Conservation (phyloP, 1,140 invertebrate species). For the Calosoma granatense region DNA sequence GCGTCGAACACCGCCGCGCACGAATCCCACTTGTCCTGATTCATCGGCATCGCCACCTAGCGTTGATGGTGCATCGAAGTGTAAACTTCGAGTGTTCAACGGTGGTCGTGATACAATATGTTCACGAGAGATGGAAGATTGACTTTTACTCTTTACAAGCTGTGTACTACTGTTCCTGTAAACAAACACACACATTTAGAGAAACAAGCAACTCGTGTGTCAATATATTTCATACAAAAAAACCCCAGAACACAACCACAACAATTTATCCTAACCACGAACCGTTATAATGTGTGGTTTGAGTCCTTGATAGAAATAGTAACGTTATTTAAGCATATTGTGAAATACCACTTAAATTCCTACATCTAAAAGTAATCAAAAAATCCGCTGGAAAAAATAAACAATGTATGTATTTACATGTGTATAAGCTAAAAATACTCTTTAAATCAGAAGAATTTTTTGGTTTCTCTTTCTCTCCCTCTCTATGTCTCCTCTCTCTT, state of each 20-base stretch:
- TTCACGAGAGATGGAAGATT: neutral
- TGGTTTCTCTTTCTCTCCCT: too few relatives aligned
- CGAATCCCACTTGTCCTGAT: neutral
- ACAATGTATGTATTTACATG: too few relatives aligned
- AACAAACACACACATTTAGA: neutral
- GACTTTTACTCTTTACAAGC: neutral
- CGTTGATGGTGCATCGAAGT: neutral
- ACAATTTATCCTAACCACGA: neutral
- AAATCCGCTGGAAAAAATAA: too few relatives aligned
- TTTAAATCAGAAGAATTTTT: too few relatives aligned
- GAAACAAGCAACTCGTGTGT: neutral
- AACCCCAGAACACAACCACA: neutral
- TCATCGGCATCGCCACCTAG: neutral
- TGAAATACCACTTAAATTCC: neutral
- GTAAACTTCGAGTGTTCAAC: neutral
- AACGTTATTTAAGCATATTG: too few relatives aligned
- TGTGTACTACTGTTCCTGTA: neutral
- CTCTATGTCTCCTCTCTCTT: too few relatives aligned
- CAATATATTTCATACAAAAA: neutral
- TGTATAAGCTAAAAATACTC: too few relatives aligned
- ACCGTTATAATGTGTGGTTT: neutral
- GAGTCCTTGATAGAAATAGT: too few relatives aligned
- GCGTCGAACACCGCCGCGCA: constrained; percentile 18
- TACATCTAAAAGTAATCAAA: neutral
- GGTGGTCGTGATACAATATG: neutral